Percentiles rank a stretch among this genome's conserved stretches.
phyloP scores from a whole-genome alignment of 2,888 invertebrate genomes.

The Pardosa pseudoannulata region DNA sequence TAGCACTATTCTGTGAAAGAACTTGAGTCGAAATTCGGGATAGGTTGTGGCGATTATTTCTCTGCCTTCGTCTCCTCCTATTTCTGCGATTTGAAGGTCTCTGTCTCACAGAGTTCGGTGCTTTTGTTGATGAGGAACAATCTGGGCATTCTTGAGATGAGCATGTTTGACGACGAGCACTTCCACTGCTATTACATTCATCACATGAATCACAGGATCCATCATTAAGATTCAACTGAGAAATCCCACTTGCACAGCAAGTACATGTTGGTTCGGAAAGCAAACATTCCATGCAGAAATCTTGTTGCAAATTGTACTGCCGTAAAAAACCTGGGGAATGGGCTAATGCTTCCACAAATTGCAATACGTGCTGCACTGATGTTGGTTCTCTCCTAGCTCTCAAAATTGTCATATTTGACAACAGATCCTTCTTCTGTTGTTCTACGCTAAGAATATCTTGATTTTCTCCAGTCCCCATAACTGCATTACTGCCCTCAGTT shows the following conservation, averaged over 20 bases:
- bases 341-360: slow-evolving; percentile 41
- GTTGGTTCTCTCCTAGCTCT: slow-evolving; percentile 34
- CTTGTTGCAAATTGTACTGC: slow-evolving; percentile 30
- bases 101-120: neutral
- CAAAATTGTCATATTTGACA: slow-evolving; percentile 9
- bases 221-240: slow-evolving; percentile 16
- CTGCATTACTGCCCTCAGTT: neutral
- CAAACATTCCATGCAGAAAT: slow-evolving; percentile 47
- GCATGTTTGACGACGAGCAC: neutral
- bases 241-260: neutral
- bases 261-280: slow-evolving; percentile 4
- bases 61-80: slow-evolving; percentile 29
- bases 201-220: slow-evolving; percentile 5
- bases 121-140: neutral
- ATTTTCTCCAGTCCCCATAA: neutral
- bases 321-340: slow-evolving; percentile 40
- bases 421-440: slow-evolving; percentile 25
- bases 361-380: slow-evolving; percentile 40
- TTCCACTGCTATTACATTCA: neutral
- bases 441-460: neutral
- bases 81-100: neutral
- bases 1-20: neutral
- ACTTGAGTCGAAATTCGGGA: neutral
- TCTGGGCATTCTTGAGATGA: neutral
- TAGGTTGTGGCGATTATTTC: neutral